Evolutionary conservation across 1,140 invertebrate genomes (phyloP), one percentile per base, ranked within the genome.

Genomic region (Dendrolimus punctatus): DNA sequence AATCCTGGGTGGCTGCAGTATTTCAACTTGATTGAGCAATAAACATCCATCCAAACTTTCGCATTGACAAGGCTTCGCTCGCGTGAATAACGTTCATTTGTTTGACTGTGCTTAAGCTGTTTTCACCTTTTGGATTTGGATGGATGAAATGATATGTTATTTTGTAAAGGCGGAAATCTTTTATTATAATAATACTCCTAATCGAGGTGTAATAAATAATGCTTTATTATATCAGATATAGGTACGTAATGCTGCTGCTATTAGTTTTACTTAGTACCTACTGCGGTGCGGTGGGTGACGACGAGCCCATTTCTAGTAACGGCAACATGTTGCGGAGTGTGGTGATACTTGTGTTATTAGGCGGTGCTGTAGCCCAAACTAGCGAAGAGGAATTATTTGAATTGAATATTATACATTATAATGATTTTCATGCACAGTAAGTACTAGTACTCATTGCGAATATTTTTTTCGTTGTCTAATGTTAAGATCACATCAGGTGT

Each of bases 351-450:
- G 39, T 39, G 10, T 40, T 68, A 37, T 2, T 76, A n/a, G 59
- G 49, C 6, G 49, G 48, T 2, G 64, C 57, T 1, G 44, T 40
- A 9, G 65, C 68, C 6, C 73, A 80, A 57, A 68, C 53, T 51
- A 23, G 23, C 23, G 48, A 67, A 38, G 56, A 72, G n/a, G 81
- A 84, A 38, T 66, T 88, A 5, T 91, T 90, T 66, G 89, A 93
- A 42, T 66, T 95, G n/a, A 92, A 93, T 36, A 89, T 95, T 7
- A 87, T 95, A 51, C 94, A 95, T 71, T 90, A 93, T 40, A 96
- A 95, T 76, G 94, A 96, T 78, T 92, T 95, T 62, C 94, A 95
- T 73, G 93, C 93, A 5, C 92, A 93, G 88, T 91, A 80, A 87
- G 81, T 86, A 65, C 23, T 6, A 40, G 50, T 54, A 23, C n/a